A percentile compares a stretch with the other conserved stretches of the same genome.
Evolutionary conservation across 2,888 invertebrate species (phyloP).

Genomic region (Hypsopygia costalis): DNA sequence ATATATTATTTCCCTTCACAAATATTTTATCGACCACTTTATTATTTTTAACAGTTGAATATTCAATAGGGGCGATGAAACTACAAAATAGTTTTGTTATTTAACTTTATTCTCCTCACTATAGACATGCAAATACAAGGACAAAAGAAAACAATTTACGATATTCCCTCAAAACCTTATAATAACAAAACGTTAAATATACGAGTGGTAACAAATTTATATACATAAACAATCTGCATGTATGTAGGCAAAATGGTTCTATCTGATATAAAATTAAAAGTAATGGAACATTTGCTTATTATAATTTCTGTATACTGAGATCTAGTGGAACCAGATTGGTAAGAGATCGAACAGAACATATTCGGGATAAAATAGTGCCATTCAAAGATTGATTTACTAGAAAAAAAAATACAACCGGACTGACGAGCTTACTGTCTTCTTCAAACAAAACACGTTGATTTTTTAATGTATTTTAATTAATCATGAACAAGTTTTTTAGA

Average conservation of each 20-base stretch:
- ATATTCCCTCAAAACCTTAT: slow-evolving; percentile 44
- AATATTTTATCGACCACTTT: neutral
- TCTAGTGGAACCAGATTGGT: slow-evolving; percentile 41
- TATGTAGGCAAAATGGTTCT: slow-evolving; percentile 1
- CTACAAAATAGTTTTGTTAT: slow-evolving; percentile 40
- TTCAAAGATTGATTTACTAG: no score
- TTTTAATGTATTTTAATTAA: no score
- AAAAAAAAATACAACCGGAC: no score
- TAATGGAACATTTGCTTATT: neutral
- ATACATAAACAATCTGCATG: slow-evolving; percentile 29
- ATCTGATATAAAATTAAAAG: slow-evolving; percentile 1
- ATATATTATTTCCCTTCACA: slow-evolving; percentile 18
- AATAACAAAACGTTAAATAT: slow-evolving; percentile 49
- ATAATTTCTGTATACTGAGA: slow-evolving; percentile 26
- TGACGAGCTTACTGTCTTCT: no score
- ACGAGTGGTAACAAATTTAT: slow-evolving; percentile 63
- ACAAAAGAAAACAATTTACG: slow-evolving; percentile 55
- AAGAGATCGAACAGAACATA: slow-evolving; percentile 38
- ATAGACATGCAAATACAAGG: slow-evolving; percentile 70
- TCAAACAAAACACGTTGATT: no score
- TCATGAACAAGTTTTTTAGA: no score
- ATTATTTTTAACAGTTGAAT: no score
- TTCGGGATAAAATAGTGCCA: slow-evolving; percentile 15
- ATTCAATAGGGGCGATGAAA: slow-evolving; percentile 22
- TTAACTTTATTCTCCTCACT: slow-evolving; percentile 75